Conservation (phyloP, 2,888 invertebrate genomes). For the Drosophila suboccidentalis region DNA sequence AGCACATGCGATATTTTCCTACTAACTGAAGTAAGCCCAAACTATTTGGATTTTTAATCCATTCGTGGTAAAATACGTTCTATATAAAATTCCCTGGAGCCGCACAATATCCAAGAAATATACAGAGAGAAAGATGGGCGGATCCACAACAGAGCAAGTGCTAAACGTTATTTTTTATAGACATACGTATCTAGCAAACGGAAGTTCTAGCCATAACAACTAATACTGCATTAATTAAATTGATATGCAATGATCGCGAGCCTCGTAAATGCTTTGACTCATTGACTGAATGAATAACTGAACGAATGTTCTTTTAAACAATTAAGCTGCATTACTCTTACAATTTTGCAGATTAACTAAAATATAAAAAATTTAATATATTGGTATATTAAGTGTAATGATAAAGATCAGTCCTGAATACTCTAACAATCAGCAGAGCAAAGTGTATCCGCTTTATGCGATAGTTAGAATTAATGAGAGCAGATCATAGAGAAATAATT, state of each 20-base stretch:
- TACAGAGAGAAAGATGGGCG: slow-evolving; percentile 4
- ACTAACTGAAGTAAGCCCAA: not conserved
- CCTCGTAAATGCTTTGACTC: slow-evolving; percentile 30
- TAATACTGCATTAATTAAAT: slow-evolving; percentile 47
- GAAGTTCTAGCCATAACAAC: slow-evolving; percentile 15
- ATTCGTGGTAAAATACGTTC: slow-evolving; percentile 28
- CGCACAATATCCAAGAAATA: slow-evolving; percentile 15
- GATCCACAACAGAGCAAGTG: slow-evolving; percentile 20
- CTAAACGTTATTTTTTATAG: slow-evolving; percentile 26
- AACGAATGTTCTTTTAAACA: slow-evolving; percentile 12
- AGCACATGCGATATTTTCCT: slow-evolving; percentile 3
- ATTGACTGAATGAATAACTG: slow-evolving; percentile 32
- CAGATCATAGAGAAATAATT: no score
- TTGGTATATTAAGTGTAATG: not conserved
- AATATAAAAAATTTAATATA: not conserved
- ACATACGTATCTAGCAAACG: slow-evolving; percentile 1
- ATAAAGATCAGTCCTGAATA: not conserved
- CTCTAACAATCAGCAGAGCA: no score
- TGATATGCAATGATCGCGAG: slow-evolving; percentile 44
- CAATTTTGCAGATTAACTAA: not conserved
- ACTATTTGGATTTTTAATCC: not conserved
- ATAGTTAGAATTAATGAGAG: no score
- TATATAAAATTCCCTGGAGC: slow-evolving; percentile 37
- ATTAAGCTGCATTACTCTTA: not conserved
- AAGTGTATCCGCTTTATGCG: not conserved